Evolutionary conservation across 2,113 vertebrate species (phyloP), one percentile per base, ranked within the genome.

Genomic region (Sebastes schlegelii): DNA sequence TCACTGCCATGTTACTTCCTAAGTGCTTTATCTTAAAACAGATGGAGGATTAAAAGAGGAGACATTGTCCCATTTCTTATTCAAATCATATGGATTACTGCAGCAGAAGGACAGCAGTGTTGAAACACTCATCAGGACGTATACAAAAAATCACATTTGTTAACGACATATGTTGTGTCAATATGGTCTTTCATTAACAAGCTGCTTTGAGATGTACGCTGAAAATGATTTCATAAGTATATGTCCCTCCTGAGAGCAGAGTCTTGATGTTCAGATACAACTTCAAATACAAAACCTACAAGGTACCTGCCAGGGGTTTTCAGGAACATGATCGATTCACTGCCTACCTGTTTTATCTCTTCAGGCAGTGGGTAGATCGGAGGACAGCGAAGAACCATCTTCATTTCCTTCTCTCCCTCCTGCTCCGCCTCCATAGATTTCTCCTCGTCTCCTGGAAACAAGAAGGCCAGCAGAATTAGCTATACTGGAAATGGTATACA

Each of bases 321-420:
- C 68, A 73, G 58, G 40, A 55, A 45, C n/a, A 40, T 74, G 54
- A 62, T 76, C 64, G 78, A 65, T 77, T 13, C 84, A 60, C 8
- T 48, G 34, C 61, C 55, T 89, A 95, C 95, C 93, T 95, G 92
- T 78, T 94, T 93, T 80, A 95, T 95, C 82, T 95, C 95, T 65
- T 91, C 80, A 71, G 95, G 96, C 40, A 95, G 93, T 45, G 95
- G 93, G 88, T 95, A 84, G 67, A 87, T 49, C 1, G 93, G 93
- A 67, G 83, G 45, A 83, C 60, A 77, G 66, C 86, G 86, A 54
- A 77, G 81, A 80, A 77, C 48, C 40, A 64, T 87, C 45, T 89
- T 92, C 66, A 93, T 94, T 67, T 94, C 79, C 62, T 85, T 80
- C 73, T 89, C 70, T 67, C 83, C 79, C 52, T 65, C 79, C 78